Evolutionary conservation across 1,140 invertebrate species (phyloP), one percentile per base, ranked within the genome.

Genomic region (Phortica variegata): DNA sequence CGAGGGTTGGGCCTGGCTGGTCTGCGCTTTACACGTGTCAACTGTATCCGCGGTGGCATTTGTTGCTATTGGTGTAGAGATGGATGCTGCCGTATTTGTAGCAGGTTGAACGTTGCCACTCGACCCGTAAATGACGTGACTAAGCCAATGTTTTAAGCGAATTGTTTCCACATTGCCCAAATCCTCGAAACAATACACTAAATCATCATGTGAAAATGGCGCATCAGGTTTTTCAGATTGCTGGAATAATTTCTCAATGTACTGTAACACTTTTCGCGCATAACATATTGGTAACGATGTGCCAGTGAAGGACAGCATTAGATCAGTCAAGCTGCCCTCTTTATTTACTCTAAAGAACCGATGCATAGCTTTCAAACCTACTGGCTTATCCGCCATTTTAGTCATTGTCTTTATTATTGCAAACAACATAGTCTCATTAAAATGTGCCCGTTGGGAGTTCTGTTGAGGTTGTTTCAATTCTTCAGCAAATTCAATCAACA

Each of bases 171-270:
- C 81, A 38, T 80, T 80, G 1, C 83, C 83, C 2, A 91, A 73
- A 54, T 84, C 84, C 2, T 81, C 80, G 38, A 91, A 81, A 8
- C 85, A 84, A 32, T 79, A 79, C 49, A 88, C 88, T 4, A 91
- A 70, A 33, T 84, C 82, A 52, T 87, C 86, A 34, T 90, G 79
- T 37, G 80, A 83, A 5, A 83, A 82, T 52, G 86, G 83, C 2
- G 78, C 79, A 15, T 79, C 77, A 3, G 73, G 60, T 52, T 76
- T 79, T 57, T 83, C 77, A 69, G 85, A 80, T n/a, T 85, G 79
- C 73, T 85, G 83, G 56, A 90, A 89, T 5, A 93, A 75, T 65
- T 85, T 86, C 57, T 88, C 89, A 60, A 92, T 88, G 58, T 91
- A 90, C 58, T 88, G 87, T 15, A 92, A 75, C 20, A 95, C 85